Conservation (phyloP, 2,888 invertebrate genomes). For the Oeneis ivallda region DNA sequence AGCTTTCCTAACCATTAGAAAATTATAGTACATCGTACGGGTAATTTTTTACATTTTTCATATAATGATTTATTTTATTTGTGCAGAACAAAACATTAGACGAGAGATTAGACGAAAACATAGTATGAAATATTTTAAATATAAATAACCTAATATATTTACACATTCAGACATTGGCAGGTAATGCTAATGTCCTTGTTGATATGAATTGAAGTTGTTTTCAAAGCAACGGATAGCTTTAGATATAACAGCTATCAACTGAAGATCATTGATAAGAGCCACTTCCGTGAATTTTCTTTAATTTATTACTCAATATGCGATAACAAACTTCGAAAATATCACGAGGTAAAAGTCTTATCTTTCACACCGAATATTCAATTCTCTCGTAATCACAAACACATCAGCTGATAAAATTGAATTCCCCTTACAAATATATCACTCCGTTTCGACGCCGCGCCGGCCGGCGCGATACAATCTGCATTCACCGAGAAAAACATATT, state of each 20-base stretch:
- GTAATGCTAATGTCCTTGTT: neutral
- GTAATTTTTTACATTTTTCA: too few species aligned
- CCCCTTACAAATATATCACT: constrained; percentile 59
- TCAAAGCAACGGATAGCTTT: neutral
- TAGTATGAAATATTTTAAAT: neutral
- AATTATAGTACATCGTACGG: too few species aligned
- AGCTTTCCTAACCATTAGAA: too few species aligned
- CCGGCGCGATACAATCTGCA: constrained; percentile 42
- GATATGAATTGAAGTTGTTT: neutral
- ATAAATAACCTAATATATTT: neutral
- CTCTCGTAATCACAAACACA: constrained; percentile 34
- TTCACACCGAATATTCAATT: constrained; percentile 14
- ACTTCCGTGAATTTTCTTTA: constrained; percentile 16
- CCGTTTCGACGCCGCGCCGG: constrained; percentile 47
- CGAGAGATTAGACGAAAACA: too few species aligned
- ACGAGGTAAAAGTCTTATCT: constrained; percentile 21
- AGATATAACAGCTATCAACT: constrained; percentile 2
- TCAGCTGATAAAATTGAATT: constrained; percentile 63
- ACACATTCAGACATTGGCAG: neutral
- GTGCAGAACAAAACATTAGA: too few species aligned
- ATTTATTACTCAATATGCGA: constrained; percentile 18
- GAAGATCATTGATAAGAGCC: neutral
- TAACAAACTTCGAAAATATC: constrained; percentile 15
- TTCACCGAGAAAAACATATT: constrained; percentile 68
- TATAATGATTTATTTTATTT: neutral